Percentiles rank a stretch among this genome's conserved stretches.
phyloP scores from a whole-genome alignment of 2,113 vertebrate genomes.

The Callipepla californica region DNA sequence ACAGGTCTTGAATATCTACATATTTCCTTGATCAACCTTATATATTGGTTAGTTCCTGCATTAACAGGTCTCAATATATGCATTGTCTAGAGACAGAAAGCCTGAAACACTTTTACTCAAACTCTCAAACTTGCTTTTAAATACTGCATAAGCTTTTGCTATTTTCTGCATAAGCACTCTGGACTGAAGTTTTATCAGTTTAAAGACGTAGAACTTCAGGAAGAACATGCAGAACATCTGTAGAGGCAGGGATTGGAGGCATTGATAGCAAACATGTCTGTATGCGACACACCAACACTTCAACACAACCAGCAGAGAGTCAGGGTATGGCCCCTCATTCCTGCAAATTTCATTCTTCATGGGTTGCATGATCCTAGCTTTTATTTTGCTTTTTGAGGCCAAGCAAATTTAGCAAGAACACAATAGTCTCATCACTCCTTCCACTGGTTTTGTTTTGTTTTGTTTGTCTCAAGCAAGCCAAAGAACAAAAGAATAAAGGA shows the following conservation, averaged over 20 bases:
- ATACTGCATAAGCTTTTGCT: not conserved
- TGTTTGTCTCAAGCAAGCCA: not conserved
- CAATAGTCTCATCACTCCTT: fast-evolving
- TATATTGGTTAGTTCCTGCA: not conserved
- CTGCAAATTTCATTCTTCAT: not conserved
- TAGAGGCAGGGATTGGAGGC: not conserved
- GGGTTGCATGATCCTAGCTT: not conserved
- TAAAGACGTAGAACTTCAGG: not conserved
- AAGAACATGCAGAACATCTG: not conserved
- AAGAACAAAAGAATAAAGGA: not conserved
- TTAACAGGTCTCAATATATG: not conserved
- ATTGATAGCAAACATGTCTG: not conserved
- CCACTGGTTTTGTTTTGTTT: not conserved
- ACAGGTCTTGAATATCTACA: too few relatives aligned
- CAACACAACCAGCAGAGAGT: fast-evolving
- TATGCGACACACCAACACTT: not conserved
- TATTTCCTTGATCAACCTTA: not conserved
- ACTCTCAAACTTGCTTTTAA: not conserved
- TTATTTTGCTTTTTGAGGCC: not conserved
- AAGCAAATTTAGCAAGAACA: not conserved
- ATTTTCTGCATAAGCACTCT: not conserved
- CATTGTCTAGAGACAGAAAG: not conserved
- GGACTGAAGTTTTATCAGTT: not conserved
- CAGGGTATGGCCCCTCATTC: not conserved
- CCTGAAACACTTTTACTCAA: not conserved